Base-by-base conservation (phyloP, 2,113 vertebrate species). In the Tenrec ecaudatus region DNA sequence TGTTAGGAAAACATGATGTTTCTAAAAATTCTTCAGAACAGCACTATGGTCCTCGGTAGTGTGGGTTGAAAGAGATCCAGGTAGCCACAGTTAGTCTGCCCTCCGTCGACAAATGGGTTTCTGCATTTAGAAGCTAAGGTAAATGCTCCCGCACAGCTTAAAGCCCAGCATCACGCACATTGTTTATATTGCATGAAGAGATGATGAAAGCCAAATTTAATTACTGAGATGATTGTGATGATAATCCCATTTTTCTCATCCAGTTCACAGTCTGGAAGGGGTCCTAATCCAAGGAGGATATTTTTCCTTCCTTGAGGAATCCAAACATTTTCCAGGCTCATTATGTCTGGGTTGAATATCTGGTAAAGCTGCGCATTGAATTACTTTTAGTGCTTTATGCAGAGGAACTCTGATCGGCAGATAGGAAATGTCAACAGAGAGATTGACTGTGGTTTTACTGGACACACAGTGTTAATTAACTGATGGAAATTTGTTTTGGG, bases 121-220 rank as follows among this genome's bases (percentile, higher is more conserved):
- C 69, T 77, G n/a, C 53, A 75, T 92, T 89, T 93, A 85, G 40
- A 57, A 91, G 91, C 95, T 71, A 92, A 88, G 53, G 68, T 91
- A 89, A 71, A 95, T 94, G 89, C 33, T 87, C 91, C 33, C 85
- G 4, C 53, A n/a, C 53, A 60, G 33, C 31, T 64, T 69, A 92
- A 33, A 69, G 78, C 82, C 43, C 27, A 33, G 53, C 38, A 53
- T 23, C 76, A 22, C 64, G 71, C 16, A 62, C n/a, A 17, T 90
- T 60, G n/a, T 33, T 16, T 75, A 19, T 19, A 19, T 80, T 84
- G 80, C 4, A 20, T 73, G 60, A 94, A 76, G 77, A 93, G 83
- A 76, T 86, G 82, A 71, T 69, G 75, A 31, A 93, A 85, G 73
- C 94, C 92, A 89, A 53, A 66, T 87, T 83, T 86, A 92, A 92